phyloP scores from a whole-genome alignment of 2,888 invertebrate species.

The Allacma fusca region DNA sequence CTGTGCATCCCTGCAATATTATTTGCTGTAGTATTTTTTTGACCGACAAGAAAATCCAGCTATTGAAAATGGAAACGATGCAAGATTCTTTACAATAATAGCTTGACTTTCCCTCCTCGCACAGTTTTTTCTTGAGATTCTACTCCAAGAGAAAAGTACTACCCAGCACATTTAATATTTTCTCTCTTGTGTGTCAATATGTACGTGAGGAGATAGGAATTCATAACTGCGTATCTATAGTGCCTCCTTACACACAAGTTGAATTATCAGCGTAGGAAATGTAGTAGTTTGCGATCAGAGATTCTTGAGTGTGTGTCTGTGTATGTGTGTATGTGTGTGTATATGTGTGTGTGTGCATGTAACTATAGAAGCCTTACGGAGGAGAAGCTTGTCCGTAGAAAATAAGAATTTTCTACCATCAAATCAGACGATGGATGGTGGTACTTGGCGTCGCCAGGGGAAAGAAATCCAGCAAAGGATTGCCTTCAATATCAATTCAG shows the following conservation, averaged over 20 bases:
- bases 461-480: slow-evolving; percentile 31
- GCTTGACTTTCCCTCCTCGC: slow-evolving; percentile 33
- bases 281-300: slow-evolving; percentile 6
- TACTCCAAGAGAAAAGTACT: slow-evolving; percentile 1
- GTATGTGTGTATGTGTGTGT: background rate
- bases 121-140: background rate
- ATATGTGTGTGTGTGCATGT: background rate
- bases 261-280: slow-evolving; percentile 6
- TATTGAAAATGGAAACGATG: slow-evolving; percentile 38
- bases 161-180: slow-evolving; percentile 9
- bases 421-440: slow-evolving; percentile 23
- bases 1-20: no score
- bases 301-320: background rate
- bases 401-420: slow-evolving; percentile 29
- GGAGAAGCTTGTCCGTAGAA: background rate
- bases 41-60: slow-evolving; percentile 37
- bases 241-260: background rate
- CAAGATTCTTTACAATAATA: slow-evolving; percentile 32
- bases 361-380: background rate
- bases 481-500: slow-evolving; percentile 22
- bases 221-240: background rate
- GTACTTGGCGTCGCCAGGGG: slow-evolving; percentile 22
- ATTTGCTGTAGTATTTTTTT: slow-evolving; percentile 25
- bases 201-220: background rate
- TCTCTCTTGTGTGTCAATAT: slow-evolving; percentile 9